Conservation (phyloP, 2,113 vertebrate species). For the Rhinopomastus cyanomelas region DNA sequence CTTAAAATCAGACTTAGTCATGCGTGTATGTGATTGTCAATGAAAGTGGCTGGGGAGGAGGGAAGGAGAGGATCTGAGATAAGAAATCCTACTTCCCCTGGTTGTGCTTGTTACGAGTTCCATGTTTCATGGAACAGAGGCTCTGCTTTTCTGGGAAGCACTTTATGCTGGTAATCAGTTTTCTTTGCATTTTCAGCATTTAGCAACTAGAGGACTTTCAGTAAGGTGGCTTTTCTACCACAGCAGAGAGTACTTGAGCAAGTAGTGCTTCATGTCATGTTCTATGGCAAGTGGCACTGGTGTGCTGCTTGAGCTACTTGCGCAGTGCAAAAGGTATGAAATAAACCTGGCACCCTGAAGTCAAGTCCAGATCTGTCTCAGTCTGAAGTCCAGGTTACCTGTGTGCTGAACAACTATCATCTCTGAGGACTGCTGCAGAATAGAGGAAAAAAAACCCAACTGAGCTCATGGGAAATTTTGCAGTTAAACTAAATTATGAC, state of each 20-base stretch:
- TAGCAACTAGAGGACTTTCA: not conserved
- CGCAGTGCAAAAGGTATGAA: not conserved
- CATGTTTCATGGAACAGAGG: not conserved
- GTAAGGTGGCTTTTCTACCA: not conserved
- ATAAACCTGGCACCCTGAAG: not conserved
- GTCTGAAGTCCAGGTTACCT: not conserved
- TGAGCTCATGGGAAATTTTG: not conserved
- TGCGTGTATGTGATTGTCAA: not conserved
- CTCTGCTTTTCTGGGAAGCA: not conserved
- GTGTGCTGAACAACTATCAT: not conserved
- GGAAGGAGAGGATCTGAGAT: not conserved
- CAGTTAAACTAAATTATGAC: not conserved
- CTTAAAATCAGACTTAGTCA: not conserved
- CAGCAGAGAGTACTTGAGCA: not conserved
- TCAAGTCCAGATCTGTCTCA: not conserved
- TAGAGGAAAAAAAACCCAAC: not conserved
- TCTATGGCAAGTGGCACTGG: rapidly evolving
- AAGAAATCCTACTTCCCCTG: not conserved
- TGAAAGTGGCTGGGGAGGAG: not conserved
- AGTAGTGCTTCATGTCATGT: not conserved
- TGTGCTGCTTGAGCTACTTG: not conserved
- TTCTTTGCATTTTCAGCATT: not conserved
- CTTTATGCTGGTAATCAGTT: not conserved
- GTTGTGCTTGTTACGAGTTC: not conserved
- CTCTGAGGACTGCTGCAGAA: not conserved